Base-by-base conservation (phyloP, 2,888 invertebrate genomes). In the Trimorus sp. region DNA sequence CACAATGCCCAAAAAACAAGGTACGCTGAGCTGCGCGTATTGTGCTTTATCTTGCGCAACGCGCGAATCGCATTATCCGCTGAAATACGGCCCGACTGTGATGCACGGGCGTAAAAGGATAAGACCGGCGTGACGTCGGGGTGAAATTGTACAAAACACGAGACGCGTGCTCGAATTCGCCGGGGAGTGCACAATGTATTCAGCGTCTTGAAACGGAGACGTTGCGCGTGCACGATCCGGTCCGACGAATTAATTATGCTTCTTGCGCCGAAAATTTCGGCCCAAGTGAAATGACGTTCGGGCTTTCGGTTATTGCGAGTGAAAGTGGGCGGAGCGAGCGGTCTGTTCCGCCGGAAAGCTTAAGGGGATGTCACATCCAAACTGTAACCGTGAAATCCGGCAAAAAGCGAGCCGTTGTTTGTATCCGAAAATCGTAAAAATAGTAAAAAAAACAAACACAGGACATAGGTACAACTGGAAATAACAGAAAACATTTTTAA, bases 81-180 rank as follows among this genome's bases (percentile, higher is more conserved):
- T 79, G 73, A 79, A 82, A 78, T 76, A 71, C 75, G 62, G 62
- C 82, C 63, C 66, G 78, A 70, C 82, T 79, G 82, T 79, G 82
- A 79, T 76, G 79, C 70, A 78, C 70, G 75, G 71, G 74, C 82
- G 79, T 83, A 69, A 83, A 83, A 83, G 79, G 79, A 75, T 71
- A 82, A 77, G 79, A 78, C 75, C 69, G 71, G 81, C 48, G 65
- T 75, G 79, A 76, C 81, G 51, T 70, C 68, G 51, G 80, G 84
- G 83, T 78, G 73, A 79, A 83, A 83, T 82, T 81, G 83, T 84
- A 84, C 84, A 84, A 78, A 84, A 81, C 83, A 85, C 77, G 81
- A 76, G 82, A 82, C 80, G 85, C 76, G 81, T 79, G 84, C 83
- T 83, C 80, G 82, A 84, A 85, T 82, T 84, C 84, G 82, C 84